These are phyloP conservation scores for Ochotona curzoniae DNA, from an alignment of 2,113 vertebrate species.

Conservation along the genomic window DNA sequence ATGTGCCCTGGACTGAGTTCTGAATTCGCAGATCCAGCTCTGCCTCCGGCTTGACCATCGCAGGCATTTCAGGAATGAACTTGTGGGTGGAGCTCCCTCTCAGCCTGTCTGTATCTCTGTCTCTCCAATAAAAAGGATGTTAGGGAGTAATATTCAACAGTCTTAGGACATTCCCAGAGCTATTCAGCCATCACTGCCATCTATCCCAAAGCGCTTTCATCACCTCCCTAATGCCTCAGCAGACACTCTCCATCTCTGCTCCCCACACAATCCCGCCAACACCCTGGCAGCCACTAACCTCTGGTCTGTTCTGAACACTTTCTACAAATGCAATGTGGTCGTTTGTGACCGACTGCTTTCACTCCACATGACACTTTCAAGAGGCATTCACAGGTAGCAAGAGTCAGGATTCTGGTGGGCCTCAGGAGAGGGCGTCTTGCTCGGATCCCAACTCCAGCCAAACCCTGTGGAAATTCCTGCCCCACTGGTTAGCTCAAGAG, in stretches of 20 bases:
- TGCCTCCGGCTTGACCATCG: too few species aligned
- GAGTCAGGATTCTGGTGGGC: not conserved
- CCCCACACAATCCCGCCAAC: not conserved
- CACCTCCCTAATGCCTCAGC: not conserved
- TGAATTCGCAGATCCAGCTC: too few species aligned
- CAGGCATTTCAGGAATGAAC: too few species aligned
- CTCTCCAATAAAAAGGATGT: too few species aligned
- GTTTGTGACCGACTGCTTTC: not conserved
- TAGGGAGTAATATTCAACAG: not conserved
- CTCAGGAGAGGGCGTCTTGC: too few species aligned
- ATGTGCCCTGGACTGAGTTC: too few species aligned
- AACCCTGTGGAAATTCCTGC: too few species aligned
- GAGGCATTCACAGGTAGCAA: not conserved
- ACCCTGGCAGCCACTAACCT: not conserved
- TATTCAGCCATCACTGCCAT: too few species aligned
- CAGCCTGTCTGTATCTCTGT: too few species aligned
- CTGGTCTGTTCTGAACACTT: not conserved
- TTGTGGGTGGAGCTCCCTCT: too few species aligned
- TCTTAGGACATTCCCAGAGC: not conserved
- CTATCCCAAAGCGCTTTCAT: not conserved
- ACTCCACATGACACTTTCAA: not conserved
- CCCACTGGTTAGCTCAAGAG: too few species aligned
- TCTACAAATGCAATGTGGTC: not conserved
- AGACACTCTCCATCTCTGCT: not conserved
- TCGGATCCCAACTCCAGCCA: too few species aligned